phyloP scores from a whole-genome alignment of 2,797 vertebrate genomes.

The Myotis findleyi region DNA sequence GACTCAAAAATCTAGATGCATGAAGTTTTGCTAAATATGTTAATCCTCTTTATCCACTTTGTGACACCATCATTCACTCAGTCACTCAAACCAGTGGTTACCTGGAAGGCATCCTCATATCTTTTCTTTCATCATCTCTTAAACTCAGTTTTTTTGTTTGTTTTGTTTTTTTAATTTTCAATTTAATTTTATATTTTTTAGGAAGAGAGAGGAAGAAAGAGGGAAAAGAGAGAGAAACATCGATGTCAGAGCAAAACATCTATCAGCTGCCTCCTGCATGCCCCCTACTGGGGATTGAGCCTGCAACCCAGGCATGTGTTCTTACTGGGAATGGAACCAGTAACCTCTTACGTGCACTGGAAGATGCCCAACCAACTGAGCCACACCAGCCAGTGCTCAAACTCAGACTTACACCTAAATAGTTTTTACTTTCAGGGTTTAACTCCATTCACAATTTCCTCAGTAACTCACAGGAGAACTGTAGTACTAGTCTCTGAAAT shows the following conservation, averaged over 20 bases:
- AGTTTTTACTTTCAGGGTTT: not conserved
- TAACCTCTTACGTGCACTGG: no score
- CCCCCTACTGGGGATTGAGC: no score
- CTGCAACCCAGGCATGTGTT: no score
- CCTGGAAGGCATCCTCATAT: not conserved
- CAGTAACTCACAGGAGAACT: not conserved
- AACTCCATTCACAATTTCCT: not conserved
- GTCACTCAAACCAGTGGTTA: not conserved
- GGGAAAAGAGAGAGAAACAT: not conserved
- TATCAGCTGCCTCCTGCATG: not conserved
- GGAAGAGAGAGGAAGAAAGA: not conserved
- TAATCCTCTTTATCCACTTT: not conserved
- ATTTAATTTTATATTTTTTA: not conserved
- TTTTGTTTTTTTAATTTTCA: not conserved
- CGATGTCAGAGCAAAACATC: not conserved
- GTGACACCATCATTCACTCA: not conserved
- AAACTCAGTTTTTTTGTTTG: not conserved
- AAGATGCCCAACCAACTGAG: not conserved
- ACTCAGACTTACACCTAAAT: not conserved
- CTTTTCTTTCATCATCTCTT: not conserved
- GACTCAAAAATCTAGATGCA: not conserved
- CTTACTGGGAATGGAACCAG: no score
- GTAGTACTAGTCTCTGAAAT: not conserved
- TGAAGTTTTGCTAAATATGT: not conserved
- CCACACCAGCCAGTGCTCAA: not conserved